Evolutionary conservation across 2,797 vertebrate species (phyloP).

Genomic region (Odontamblyopus rebecca): DNA sequence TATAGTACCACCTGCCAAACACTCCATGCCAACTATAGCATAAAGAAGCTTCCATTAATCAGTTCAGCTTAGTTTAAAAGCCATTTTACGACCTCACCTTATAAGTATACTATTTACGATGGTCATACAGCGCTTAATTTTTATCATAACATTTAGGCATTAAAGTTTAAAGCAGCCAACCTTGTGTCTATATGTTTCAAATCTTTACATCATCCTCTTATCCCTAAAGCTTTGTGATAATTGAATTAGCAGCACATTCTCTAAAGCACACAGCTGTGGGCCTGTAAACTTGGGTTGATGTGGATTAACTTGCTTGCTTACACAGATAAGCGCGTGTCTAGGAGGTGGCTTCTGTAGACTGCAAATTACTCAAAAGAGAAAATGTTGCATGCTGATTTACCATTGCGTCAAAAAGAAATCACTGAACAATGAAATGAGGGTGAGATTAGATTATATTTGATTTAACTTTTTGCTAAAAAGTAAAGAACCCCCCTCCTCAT

Average conservation of each 20-base stretch:
- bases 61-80: slow-evolving; percentile 25
- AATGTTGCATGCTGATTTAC: slow-evolving; percentile 20
- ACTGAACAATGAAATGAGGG: too few species aligned
- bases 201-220: slow-evolving; percentile 36
- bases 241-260: slow-evolving; percentile 23
- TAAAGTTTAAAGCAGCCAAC: slow-evolving; percentile 2
- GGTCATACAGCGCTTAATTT: slow-evolving; percentile 9
- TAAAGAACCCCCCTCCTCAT: too few species aligned
- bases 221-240: slow-evolving; percentile 34
- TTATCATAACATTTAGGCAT: slow-evolving; percentile 2
- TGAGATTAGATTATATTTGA: too few species aligned
- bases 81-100: slow-evolving; percentile 19
- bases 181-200: slow-evolving; percentile 19
- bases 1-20: slow-evolving; percentile 40
- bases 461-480: too few species aligned
- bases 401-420: slow-evolving; percentile 14
- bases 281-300: slow-evolving; percentile 25
- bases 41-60: slow-evolving; percentile 30
- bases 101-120: slow-evolving; percentile 15
- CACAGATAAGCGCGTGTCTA: slow-evolving; percentile 25
- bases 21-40: slow-evolving; percentile 35
- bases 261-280: slow-evolving; percentile 27
- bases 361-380: slow-evolving; percentile 30
- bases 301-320: slow-evolving; percentile 18
- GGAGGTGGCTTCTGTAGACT: slow-evolving; percentile 24